A percentile compares a stretch with the other conserved stretches of the same genome.
Evolutionary conservation across 2,888 invertebrate genomes (phyloP).

Genomic region (Proisotoma minuta): DNA sequence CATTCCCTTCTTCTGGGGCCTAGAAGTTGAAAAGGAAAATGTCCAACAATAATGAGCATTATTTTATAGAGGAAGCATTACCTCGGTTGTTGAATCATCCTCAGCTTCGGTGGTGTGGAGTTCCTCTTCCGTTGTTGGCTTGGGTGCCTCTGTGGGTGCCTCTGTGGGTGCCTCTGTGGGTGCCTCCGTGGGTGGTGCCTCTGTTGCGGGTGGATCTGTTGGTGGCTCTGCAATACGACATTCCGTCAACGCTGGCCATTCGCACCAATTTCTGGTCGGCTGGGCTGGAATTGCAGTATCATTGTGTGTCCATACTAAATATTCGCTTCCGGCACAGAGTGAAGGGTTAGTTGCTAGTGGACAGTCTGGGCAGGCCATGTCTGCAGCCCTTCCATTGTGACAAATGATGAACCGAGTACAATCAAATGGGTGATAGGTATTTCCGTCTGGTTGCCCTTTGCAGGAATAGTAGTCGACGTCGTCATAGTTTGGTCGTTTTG

Average conservation of each 20-base stretch:
- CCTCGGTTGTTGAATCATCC: no score
- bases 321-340: not conserved
- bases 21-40: no score
- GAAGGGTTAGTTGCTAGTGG: no score
- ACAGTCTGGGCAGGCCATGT: no score
- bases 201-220: not conserved
- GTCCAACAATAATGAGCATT: no score
- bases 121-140: no score
- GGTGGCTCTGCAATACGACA: not conserved
- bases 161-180: not conserved
- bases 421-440: not conserved
- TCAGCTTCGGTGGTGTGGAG: no score
- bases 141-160: not conserved
- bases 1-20: no score
- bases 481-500: constrained; percentile 9
- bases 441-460: not conserved
- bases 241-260: not conserved
- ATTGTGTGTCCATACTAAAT: not conserved
- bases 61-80: no score
- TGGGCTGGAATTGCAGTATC: no score
- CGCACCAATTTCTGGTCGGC: not conserved
- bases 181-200: no score
- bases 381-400: not conserved
- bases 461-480: not conserved
- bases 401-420: constrained; percentile 9